Conservation (phyloP, 2,888 invertebrate genomes). For the Xylophagus ater region DNA sequence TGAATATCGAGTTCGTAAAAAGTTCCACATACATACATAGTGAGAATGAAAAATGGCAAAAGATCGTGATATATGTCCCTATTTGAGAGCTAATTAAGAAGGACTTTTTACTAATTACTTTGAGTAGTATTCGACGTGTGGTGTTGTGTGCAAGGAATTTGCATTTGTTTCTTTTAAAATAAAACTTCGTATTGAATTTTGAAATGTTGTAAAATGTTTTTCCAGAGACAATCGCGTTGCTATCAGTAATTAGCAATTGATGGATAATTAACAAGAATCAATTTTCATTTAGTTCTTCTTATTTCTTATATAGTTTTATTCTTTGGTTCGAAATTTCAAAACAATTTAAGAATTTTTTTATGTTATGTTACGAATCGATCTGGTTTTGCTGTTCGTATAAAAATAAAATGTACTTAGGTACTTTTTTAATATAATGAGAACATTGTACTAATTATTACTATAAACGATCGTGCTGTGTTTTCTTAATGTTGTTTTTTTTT, state of each 20-base stretch:
- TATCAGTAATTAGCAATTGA: constrained; percentile 34
- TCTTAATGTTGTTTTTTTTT: too few species aligned
- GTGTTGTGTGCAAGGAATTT: too few species aligned
- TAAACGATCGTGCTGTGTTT: too few species aligned
- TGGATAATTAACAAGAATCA: constrained; percentile 33
- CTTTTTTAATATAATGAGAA: constrained; percentile 3
- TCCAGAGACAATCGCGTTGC: constrained; percentile 29
- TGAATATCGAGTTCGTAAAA: too few species aligned
- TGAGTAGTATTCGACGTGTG: constrained; percentile 11
- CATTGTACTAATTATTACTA: constrained; percentile 1
- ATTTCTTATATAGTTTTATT: not conserved
- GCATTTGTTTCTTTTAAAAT: not conserved
- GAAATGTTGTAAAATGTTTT: not conserved
- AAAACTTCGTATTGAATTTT: not conserved
- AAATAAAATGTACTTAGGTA: not conserved
- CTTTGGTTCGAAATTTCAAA: not conserved
- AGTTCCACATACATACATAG: too few species aligned
- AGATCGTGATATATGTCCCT: constrained; percentile 14
- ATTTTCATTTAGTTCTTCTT: constrained; percentile 18
- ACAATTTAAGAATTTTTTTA: not conserved
- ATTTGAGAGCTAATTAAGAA: constrained; percentile 13
- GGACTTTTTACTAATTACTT: constrained; percentile 13
- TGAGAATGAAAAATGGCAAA: too few species aligned
- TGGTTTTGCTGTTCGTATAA: not conserved
- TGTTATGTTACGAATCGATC: not conserved